Evolutionary conservation across 2,888 invertebrate species (phyloP), one percentile per base, ranked within the genome.

Genomic region (Dasysyrphus albostriatus): DNA sequence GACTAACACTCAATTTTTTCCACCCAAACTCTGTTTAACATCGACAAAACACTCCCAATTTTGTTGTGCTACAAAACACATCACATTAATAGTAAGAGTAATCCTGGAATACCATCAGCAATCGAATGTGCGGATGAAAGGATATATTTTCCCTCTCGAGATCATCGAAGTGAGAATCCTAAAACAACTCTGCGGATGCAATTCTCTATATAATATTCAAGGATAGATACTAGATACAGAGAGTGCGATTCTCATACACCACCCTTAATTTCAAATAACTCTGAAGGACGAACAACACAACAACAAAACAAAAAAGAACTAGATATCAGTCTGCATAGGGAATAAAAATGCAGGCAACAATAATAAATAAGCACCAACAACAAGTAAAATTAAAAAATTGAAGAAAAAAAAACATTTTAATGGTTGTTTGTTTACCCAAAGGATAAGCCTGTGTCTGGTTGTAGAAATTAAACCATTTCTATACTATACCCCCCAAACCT

Each of bases 1-100:
- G 91, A 91, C 91, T 90, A 90, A 91, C 91, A 91, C 91, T 91
- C 90, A 73, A 82, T 85, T 77, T 78, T 67, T 69, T 67, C 58
- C 32, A 37, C 34, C 74, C 58, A 78, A 49, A 51, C 24, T 42
- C 69, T 54, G 14, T 32, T 14, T 19, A 54, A 19, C 14, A 72
- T 61, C 54, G 39, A 70, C 75, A 75, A 80, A n/a, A 67, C 72
- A 80, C 76, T 76, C 42, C 67, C 67, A 73, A 74, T 67, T 69
- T 39, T 8, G 14, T 16, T 32, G 63, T 4, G 47, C 0, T 63
- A 19, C 39, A 39, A 54, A 74, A 44, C 37, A 63, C 61, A 75
- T 63, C 56, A 65, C 67, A 72, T 67, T 61, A 78, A 51, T 58
- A 61, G 42, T 19, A 44, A 72, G 65, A 67, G 59, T 9, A 49